Conservation (phyloP, 2,113 vertebrate species). For the Callospermophilus lateralis region DNA sequence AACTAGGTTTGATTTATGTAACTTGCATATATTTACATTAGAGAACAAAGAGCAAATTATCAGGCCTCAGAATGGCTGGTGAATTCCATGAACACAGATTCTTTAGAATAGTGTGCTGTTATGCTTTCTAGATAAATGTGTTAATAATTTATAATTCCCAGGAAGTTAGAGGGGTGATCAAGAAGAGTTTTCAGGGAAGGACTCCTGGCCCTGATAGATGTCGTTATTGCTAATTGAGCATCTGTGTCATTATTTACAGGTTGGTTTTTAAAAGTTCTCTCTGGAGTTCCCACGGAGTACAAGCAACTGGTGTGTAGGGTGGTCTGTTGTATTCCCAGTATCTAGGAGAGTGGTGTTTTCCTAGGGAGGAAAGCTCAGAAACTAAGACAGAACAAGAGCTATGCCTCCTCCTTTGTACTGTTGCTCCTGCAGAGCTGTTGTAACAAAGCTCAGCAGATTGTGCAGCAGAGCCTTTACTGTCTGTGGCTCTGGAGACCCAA, state of each 20-base stretch:
- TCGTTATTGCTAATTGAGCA: slow-evolving; percentile 80
- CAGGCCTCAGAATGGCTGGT: slow-evolving; percentile 66
- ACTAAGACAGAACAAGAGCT: not conserved
- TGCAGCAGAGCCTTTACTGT: not conserved
- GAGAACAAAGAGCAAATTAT: slow-evolving; percentile 79
- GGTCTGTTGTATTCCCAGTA: not conserved
- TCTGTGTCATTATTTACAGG: slow-evolving; percentile 79
- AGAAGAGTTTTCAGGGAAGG: slow-evolving; percentile 76
- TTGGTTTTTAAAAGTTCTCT: slow-evolving; percentile 43
- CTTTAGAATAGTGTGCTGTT: slow-evolving; percentile 72
- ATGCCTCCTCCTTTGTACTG: not conserved
- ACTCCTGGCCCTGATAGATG: slow-evolving; percentile 71
- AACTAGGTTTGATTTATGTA: slow-evolving; percentile 83
- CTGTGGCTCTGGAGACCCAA: not conserved
- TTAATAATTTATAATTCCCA: slow-evolving; percentile 83
- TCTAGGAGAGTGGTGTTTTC: not conserved
- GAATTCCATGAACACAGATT: slow-evolving; percentile 75
- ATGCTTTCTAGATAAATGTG: slow-evolving; percentile 82
- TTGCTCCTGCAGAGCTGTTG: not conserved
- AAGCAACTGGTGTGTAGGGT: not conserved
- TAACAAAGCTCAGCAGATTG: not conserved
- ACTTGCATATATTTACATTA: slow-evolving; percentile 73
- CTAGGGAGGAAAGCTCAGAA: not conserved
- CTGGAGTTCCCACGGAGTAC: slow-evolving; percentile 64
- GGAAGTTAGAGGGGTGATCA: slow-evolving; percentile 70